A percentile compares a stretch with the other conserved stretches of the same genome.
These are phyloP conservation scores for Pelecanus crispus DNA, from an alignment of 2,113 vertebrate genomes.

Conservation along the genomic window DNA sequence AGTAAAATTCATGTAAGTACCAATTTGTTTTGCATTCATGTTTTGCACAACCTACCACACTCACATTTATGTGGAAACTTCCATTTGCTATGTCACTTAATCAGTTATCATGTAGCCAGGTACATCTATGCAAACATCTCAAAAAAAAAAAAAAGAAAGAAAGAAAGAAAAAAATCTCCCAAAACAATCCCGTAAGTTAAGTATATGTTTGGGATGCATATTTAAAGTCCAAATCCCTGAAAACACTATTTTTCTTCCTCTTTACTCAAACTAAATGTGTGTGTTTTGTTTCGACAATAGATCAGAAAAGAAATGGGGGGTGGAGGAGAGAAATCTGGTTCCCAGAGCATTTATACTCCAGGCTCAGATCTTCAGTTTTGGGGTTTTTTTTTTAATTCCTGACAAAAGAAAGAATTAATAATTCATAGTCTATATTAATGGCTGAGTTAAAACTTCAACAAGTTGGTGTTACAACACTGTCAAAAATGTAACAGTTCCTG, in stretches of 20 bases:
- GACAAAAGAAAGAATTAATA: conserved; percentile 71
- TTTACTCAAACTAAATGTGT: neutral
- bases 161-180: neutral
- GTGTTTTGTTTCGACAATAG: neutral
- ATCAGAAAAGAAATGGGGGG: neutral
- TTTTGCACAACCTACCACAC: neutral
- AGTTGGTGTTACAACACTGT: conserved; percentile 78
- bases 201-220: neutral
- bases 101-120: neutral
- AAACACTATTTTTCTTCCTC: neutral
- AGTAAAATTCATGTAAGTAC: neutral
- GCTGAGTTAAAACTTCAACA: conserved; percentile 76
- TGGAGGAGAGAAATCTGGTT: neutral
- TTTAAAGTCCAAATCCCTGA: neutral
- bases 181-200: neutral
- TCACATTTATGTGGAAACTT: neutral
- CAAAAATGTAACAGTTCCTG: conserved; percentile 72
- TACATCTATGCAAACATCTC: neutral
- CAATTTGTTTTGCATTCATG: neutral
- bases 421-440: conserved; percentile 73
- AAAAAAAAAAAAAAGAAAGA: neutral
- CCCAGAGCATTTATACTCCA: conserved; percentile 8
- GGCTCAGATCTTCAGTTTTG: conserved; percentile 38
- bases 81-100: neutral
- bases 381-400: neutral